Evolutionary conservation across 2,888 invertebrate genomes (phyloP).

Genomic region (Drosophila formosana): DNA sequence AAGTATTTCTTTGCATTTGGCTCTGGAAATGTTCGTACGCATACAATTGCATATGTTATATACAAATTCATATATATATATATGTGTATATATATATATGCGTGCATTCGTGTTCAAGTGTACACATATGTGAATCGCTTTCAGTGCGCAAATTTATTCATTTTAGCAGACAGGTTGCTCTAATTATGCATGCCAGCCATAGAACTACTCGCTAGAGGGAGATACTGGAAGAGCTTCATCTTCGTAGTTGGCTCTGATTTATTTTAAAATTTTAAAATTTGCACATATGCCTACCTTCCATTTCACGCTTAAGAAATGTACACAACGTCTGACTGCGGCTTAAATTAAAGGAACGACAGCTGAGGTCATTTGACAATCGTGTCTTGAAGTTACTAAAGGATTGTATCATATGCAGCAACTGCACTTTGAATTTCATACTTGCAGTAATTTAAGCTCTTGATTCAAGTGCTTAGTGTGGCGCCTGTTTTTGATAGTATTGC

Average conservation of each 20-base stretch:
- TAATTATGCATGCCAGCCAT: slow-evolving; percentile 64
- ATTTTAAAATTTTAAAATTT: slow-evolving; percentile 43
- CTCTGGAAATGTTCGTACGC: slow-evolving; percentile 17
- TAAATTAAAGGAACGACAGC: background rate
- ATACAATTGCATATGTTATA: slow-evolving; percentile 24
- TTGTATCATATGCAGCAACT: background rate
- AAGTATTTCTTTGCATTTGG: slow-evolving; percentile 35
- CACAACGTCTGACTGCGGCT: no score
- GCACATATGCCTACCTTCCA: slow-evolving; percentile 11
- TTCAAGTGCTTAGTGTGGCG: slow-evolving; percentile 25
- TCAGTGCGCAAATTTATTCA: slow-evolving; percentile 70
- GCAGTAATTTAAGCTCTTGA: slow-evolving; percentile 25
- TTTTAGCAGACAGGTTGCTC: slow-evolving; percentile 70
- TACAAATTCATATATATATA: background rate
- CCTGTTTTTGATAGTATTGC: slow-evolving; percentile 31
- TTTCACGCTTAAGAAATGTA: background rate
- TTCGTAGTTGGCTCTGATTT: slow-evolving; percentile 30
- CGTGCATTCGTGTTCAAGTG: slow-evolving; percentile 63
- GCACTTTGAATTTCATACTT: background rate
- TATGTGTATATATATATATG: background rate
- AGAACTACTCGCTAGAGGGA: slow-evolving; percentile 5
- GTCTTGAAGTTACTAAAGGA: no score
- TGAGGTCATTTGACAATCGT: background rate
- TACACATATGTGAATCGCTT: slow-evolving; percentile 48
- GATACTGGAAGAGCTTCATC: slow-evolving; percentile 9